Conservation (phyloP, 2,888 invertebrate genomes). For the Hylaea fasciaria region DNA sequence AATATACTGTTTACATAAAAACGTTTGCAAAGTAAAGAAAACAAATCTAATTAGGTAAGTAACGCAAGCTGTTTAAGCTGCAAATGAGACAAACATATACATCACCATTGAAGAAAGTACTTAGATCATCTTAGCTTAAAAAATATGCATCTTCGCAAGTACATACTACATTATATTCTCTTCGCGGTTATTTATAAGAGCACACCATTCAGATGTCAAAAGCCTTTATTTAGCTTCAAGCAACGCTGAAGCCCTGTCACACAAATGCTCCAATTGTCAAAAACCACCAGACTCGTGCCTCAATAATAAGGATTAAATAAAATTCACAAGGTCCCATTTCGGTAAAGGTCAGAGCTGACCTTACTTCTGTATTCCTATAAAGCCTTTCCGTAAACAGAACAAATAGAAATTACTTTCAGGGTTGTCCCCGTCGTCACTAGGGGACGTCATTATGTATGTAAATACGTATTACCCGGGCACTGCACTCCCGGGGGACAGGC, state of each 20-base stretch:
- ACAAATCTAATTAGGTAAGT: too few species aligned
- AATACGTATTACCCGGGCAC: constrained; percentile 53
- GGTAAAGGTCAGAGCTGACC: constrained; percentile 36
- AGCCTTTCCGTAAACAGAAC: constrained; percentile 41
- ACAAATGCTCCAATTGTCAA: constrained; percentile 1
- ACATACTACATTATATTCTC: too few species aligned
- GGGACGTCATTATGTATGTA: constrained; percentile 60
- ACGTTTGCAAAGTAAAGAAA: too few species aligned
- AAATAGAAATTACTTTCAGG: constrained; percentile 44
- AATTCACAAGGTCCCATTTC: constrained; percentile 20
- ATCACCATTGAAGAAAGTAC: too few species aligned
- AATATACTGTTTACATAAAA: too few species aligned
- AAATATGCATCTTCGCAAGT: too few species aligned
- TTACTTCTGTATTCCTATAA: constrained; percentile 37
- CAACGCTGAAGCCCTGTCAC: not conserved
- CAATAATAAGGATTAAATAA: constrained; percentile 23
- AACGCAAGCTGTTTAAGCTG: too few species aligned
- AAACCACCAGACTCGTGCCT: constrained; percentile 6
- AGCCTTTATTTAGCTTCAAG: not conserved
- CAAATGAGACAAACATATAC: too few species aligned
- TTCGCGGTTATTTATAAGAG: too few species aligned
- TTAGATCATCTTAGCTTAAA: too few species aligned
- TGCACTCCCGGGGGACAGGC: constrained; percentile 53
- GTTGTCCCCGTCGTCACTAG: constrained; percentile 46
- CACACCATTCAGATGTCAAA: too few species aligned